A percentile compares a stretch with the other conserved stretches of the same genome.
Evolutionary conservation across 2,113 vertebrate genomes (phyloP).

Genomic region (Candoia aspera): DNA sequence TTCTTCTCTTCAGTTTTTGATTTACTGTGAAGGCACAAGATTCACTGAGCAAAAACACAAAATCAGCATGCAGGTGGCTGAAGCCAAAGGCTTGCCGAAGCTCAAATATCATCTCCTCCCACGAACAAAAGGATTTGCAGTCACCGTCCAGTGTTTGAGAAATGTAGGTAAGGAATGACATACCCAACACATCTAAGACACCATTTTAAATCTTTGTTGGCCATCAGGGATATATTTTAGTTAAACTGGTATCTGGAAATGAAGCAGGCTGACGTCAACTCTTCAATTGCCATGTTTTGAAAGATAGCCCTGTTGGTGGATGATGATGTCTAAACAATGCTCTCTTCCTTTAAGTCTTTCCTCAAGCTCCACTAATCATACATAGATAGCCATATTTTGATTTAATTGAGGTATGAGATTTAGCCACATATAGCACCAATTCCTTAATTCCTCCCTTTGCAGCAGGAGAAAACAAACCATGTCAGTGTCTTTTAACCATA

Average conservation of each 20-base stretch:
- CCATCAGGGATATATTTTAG: not conserved
- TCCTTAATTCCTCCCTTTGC: not conserved
- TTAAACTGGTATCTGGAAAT: not conserved
- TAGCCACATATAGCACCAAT: not conserved
- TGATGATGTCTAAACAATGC: not conserved
- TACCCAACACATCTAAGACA: constrained; percentile 33
- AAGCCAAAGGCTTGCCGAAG: constrained; percentile 90
- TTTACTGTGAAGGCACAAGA: constrained; percentile 94
- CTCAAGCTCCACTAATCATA: not conserved
- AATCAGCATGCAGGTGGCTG: constrained; percentile 95
- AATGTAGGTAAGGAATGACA: constrained; percentile 83
- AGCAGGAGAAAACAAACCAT: not conserved
- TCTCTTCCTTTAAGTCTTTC: not conserved
- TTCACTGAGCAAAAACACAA: constrained; percentile 93
- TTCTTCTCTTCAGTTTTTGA: constrained; percentile 85
- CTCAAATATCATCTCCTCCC: constrained; percentile 96
- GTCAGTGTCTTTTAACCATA: not conserved
- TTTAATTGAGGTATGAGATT: not conserved
- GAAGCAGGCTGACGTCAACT: not conserved
- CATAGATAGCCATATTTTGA: not conserved
- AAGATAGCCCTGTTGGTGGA: not conserved
- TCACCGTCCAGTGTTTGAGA: constrained; percentile 93
- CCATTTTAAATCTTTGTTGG: constrained; percentile 19
- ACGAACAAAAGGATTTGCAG: constrained; percentile 92
- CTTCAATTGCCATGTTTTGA: not conserved